Conservation (phyloP, 2,113 vertebrate genomes). For the Tautogolabrus adspersus region DNA sequence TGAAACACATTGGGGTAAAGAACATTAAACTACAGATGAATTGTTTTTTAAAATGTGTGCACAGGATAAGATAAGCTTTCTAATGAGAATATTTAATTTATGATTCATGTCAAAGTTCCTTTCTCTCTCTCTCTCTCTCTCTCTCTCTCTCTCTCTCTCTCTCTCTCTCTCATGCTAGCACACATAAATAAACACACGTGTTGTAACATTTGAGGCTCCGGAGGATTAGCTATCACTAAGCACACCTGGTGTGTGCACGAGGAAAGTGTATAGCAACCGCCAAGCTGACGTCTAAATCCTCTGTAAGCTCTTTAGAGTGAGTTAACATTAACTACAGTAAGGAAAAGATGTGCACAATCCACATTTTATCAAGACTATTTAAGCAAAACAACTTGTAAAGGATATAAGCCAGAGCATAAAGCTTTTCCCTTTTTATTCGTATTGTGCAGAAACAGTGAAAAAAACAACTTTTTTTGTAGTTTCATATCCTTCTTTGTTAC, state of each 20-base stretch:
- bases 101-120: neutral
- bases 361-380: neutral
- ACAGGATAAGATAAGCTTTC: neutral
- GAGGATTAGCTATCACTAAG: constrained; percentile 65
- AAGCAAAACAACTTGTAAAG: neutral
- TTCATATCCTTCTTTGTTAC: neutral
- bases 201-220: constrained; percentile 52
- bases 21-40: neutral
- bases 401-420: neutral
- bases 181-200: constrained; percentile 53
- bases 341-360: neutral
- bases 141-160: no score
- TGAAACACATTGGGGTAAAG: neutral
- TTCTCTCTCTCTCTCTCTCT: no score
- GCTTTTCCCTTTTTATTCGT: neutral
- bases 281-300: constrained; percentile 38
- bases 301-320: constrained; percentile 65
- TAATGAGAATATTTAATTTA: neutral
- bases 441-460: neutral
- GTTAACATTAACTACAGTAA: neutral
- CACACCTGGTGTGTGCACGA: constrained; percentile 42
- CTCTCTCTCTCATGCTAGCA: neutral
- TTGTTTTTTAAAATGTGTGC: constrained; percentile 9
- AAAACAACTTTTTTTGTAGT: neutral
- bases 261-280: constrained; percentile 27